A percentile compares a stretch with the other conserved stretches of the same genome.
These are phyloP conservation scores for Ailuropoda melanoleuca DNA, from an alignment of 2,113 vertebrate genomes.

Conservation along the genomic window DNA sequence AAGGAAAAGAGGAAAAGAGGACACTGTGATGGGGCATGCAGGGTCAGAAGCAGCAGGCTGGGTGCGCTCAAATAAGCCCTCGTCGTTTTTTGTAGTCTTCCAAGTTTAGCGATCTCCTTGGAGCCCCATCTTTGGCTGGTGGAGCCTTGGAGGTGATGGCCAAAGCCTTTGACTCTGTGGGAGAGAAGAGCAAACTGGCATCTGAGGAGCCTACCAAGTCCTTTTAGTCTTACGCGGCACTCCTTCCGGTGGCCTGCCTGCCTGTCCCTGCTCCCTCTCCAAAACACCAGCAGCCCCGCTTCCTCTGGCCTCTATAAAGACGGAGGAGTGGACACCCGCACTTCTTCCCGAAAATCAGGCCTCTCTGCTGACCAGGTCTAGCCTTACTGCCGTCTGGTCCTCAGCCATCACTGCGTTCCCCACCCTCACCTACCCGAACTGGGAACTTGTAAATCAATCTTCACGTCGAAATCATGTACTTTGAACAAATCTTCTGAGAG, in stretches of 20 bases:
- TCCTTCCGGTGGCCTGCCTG: neutral
- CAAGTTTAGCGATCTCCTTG: constrained; percentile 96
- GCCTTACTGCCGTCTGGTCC: neutral
- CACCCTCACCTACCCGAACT: constrained; percentile 91
- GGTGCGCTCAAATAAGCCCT: constrained; percentile 93
- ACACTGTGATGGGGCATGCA: constrained; percentile 87
- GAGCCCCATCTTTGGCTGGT: constrained; percentile 97
- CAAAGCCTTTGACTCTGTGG: constrained; percentile 96
- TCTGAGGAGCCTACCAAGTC: neutral
- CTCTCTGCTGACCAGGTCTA: neutral
- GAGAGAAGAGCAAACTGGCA: constrained; percentile 51
- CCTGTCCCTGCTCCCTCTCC: neutral
- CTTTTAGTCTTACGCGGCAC: neutral
- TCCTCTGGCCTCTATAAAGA: neutral
- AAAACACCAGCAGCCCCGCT: neutral
- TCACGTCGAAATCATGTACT: constrained; percentile 99
- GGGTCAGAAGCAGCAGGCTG: constrained; percentile 85
- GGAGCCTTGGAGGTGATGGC: constrained; percentile 97
- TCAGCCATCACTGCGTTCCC: neutral
- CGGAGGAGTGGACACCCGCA: neutral
- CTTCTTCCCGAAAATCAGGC: neutral
- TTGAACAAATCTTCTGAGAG: constrained; percentile 99
- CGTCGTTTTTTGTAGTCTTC: constrained; percentile 99
- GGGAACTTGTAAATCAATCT: constrained; percentile 99
- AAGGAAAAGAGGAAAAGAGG: constrained; percentile 79